Evolutionary conservation across 2,113 vertebrate species (phyloP).

Genomic region (Herpetotheres cachinnans): DNA sequence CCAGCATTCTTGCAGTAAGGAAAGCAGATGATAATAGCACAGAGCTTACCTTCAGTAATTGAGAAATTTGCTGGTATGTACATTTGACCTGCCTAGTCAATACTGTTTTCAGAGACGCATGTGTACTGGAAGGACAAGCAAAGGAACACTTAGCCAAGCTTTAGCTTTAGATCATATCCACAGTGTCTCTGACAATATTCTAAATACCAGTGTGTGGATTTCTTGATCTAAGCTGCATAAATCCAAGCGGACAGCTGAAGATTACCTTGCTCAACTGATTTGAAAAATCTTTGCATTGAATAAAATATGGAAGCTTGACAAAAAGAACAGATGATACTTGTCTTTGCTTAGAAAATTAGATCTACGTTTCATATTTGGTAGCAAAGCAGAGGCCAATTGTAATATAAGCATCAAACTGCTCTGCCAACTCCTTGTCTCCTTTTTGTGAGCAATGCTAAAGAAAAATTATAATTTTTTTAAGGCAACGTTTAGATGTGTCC

Average conservation of each 20-base stretch:
- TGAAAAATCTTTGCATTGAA: slow-evolving; percentile 4
- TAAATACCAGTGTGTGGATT: background rate
- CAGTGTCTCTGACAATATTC: background rate
- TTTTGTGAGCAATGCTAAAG: background rate
- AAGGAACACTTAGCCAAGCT: background rate
- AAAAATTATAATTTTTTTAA: background rate
- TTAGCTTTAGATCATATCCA: background rate
- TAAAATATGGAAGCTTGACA: slow-evolving; percentile 34
- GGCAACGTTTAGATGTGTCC: background rate
- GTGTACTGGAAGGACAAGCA: background rate
- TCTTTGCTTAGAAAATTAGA: slow-evolving; percentile 42
- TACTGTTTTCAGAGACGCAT: background rate
- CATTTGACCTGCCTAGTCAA: background rate
- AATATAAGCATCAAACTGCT: slow-evolving; percentile 12
- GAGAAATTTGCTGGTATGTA: background rate
- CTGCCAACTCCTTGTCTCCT: slow-evolving; percentile 27
- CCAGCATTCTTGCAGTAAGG: background rate
- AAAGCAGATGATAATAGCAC: background rate
- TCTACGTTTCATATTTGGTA: slow-evolving; percentile 26
- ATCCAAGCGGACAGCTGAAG: slow-evolving; percentile 36
- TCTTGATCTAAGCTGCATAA: slow-evolving; percentile 22
- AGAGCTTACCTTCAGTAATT: background rate
- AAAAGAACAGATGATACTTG: slow-evolving; percentile 50
- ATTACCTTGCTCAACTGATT: slow-evolving; percentile 13
- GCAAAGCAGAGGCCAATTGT: slow-evolving; percentile 34